Base-by-base conservation (phyloP, 1,140 invertebrate species). In the Gryllus bimaculatus region DNA sequence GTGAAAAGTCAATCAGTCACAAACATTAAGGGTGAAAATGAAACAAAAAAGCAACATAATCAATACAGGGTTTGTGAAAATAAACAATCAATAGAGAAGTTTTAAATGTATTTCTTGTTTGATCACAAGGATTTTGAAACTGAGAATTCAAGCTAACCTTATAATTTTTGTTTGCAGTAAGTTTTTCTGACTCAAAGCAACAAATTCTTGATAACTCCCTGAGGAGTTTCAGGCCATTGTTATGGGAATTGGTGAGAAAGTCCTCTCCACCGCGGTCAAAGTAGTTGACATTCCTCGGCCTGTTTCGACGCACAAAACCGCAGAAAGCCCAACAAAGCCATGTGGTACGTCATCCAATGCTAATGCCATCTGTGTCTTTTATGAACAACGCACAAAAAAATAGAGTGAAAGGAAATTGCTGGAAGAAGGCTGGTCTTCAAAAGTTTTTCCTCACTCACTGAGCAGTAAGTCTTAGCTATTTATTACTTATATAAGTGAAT, bases 241-340 rank as follows among this genome's bases (percentile, higher is more conserved):
- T 0, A 85, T 87, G 76, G 88, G 90, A 85, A 83, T 92, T 10
- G 87, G 87, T 81, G 85, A 86, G 87, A 89, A 83, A 90, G 88
- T 84, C 85, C 88, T 78, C 83, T 85, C 48, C 88, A 90, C 79
- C 87, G 80, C 90, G n/a, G 92, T 83, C 91, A n/a, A 92, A 89
- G 95, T 98, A 5, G 93, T 90, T 81, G 95, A 98, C 84, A 95
- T 98, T 87, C 97, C 97, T 48, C 89, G 96, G n/a, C 82, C 86
- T 98, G 49, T 99, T 96, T 85, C 89, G 96, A 82, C 91, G 96
- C 84, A 99, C 97, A n/a, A 0, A 98, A 98, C 86, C 89, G 95
- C n/a, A 82, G 95, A 95, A 82, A 88, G 92, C 74, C 95, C 95
- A 0, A 91, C 90, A 3, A 92, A 93, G 83, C 90, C 92, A 75